A percentile compares a stretch with the other conserved stretches of the same genome.
These are phyloP conservation scores for Platorchestia sp. DNA, from an alignment of 1,140 invertebrate genomes.

Conservation along the genomic window DNA sequence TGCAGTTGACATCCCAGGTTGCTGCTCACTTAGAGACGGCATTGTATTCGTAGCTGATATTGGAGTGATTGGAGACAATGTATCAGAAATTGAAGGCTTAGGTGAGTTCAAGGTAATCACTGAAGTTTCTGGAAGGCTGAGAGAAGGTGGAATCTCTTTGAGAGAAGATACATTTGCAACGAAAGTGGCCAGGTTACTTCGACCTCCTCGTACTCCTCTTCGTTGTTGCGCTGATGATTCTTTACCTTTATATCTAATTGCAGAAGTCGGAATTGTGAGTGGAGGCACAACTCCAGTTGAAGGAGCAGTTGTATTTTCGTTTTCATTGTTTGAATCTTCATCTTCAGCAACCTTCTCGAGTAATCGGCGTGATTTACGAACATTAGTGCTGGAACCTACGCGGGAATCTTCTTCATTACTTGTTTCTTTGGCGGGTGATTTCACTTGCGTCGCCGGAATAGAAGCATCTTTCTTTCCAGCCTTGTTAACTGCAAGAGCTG, in stretches of 20 bases:
- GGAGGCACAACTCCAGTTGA: background rate
- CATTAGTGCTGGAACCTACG: background rate
- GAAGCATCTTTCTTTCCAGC: constrained; percentile 48
- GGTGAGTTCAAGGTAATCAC: background rate
- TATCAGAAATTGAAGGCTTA: background rate
- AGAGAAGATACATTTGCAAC: background rate
- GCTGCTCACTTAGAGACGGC: background rate
- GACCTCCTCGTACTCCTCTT: background rate
- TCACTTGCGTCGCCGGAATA: background rate
- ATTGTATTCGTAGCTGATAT: background rate
- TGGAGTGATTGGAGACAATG: constrained; percentile 24
- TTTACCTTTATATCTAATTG: background rate
- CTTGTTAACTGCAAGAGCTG: constrained; percentile 47
- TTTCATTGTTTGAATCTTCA: constrained; percentile 38
- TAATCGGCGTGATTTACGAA: constrained; percentile 56
- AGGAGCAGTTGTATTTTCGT: background rate
- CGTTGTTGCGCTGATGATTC: constrained; percentile 27
- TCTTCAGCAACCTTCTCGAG: constrained; percentile 52
- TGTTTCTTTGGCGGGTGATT: constrained; percentile 11
- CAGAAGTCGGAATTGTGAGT: background rate
- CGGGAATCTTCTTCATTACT: constrained; percentile 26
- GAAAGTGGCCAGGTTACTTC: background rate
- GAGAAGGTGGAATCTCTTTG: background rate
- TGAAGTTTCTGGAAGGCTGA: constrained; percentile 3
- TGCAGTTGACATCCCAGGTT: background rate